A percentile compares a stretch with the other conserved stretches of the same genome.
Conservation (phyloP, 2,113 vertebrate species). For the Ciconia boyciana region DNA sequence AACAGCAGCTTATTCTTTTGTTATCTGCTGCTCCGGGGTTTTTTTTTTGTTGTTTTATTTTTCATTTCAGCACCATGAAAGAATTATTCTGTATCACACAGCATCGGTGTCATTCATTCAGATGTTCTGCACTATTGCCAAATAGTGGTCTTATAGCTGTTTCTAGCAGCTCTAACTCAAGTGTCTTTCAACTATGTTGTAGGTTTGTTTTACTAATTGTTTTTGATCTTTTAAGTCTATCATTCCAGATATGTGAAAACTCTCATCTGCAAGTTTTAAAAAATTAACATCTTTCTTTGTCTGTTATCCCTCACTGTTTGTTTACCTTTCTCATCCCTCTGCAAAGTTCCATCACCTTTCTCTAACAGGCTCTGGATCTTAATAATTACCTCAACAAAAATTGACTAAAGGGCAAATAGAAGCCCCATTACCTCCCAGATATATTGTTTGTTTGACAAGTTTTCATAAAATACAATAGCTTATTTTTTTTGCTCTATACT, state of each 20-base stretch:
- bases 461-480: not conserved
- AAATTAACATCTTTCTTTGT: not conserved
- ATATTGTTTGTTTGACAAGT: not conserved
- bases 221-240: not conserved
- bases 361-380: not conserved
- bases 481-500: not conserved
- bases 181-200: not conserved
- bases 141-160: not conserved
- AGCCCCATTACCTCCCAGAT: not conserved
- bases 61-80: not conserved
- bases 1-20: not conserved
- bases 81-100: not conserved
- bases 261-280: not conserved
- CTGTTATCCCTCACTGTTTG: accelerated
- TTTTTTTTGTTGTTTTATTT: not conserved
- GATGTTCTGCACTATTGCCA: not conserved
- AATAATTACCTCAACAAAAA: not conserved
- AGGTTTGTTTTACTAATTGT: not conserved
- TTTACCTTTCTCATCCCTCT: not conserved
- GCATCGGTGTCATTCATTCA: not conserved
- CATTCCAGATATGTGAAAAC: not conserved
- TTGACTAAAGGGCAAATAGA: not conserved
- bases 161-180: not conserved
- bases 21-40: not conserved
- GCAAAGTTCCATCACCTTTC: not conserved